These are phyloP conservation scores for Drosophila nr. perissopoda DNA, from an alignment of 2,888 invertebrate species.

Conservation along the genomic window DNA sequence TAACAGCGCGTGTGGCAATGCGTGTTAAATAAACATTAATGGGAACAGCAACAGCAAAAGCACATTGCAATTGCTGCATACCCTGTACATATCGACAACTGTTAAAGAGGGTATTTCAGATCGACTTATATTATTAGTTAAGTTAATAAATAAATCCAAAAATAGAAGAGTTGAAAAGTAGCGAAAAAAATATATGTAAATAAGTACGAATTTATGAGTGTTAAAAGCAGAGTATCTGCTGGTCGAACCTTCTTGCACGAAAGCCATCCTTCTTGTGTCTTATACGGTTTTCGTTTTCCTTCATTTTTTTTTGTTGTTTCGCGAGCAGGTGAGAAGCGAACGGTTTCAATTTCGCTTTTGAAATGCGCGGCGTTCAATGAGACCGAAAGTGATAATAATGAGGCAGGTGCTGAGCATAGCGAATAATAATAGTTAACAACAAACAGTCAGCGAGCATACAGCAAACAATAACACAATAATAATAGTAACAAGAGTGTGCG, in stretches of 20 bases:
- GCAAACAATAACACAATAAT: constrained; percentile 33
- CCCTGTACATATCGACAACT: background rate
- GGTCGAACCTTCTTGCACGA: background rate
- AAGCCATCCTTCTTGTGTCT: constrained; percentile 16
- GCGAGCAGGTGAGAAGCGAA: constrained; percentile 65
- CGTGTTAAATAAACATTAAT: constrained; percentile 78
- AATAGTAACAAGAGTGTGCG: constrained; percentile 50
- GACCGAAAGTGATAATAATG: constrained; percentile 67
- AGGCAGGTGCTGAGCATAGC: constrained; percentile 22
- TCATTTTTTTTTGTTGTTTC: constrained; percentile 27
- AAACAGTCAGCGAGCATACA: constrained; percentile 29
- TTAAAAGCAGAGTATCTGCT: background rate
- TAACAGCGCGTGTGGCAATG: constrained; percentile 70
- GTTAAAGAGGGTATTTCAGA: background rate
- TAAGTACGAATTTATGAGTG: too few relatives aligned
- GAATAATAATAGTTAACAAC: constrained; percentile 42
- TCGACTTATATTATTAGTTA: background rate
- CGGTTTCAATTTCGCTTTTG: constrained; percentile 67
- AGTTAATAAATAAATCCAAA: background rate
- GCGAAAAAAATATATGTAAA: background rate
- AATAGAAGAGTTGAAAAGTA: background rate
- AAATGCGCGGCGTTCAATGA: constrained; percentile 66
- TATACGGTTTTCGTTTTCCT: constrained; percentile 17
- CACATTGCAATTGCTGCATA: constrained; percentile 54
- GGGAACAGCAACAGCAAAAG: constrained; percentile 42